phyloP scores from a whole-genome alignment of 2,888 invertebrate species.

The Catocala sponsa region DNA sequence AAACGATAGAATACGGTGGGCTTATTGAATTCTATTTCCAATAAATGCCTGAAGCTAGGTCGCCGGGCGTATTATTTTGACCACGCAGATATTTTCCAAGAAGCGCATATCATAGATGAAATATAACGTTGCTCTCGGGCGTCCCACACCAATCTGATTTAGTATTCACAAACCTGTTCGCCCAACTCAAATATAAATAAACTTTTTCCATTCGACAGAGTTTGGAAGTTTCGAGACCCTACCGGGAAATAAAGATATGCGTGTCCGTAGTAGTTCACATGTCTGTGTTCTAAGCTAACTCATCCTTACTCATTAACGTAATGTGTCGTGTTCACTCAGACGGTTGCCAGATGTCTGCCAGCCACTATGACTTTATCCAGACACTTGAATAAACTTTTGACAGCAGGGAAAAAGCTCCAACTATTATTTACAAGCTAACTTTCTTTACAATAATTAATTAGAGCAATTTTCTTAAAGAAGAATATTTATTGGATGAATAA shows the following conservation, averaged over 20 bases:
- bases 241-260: conserved; percentile 79
- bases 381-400: conserved; percentile 4
- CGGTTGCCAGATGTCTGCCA: conserved; percentile 9
- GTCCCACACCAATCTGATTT: conserved; percentile 63
- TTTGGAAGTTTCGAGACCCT: conserved; percentile 74
- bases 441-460: neutral
- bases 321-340: conserved; percentile 33
- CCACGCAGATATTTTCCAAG: conserved; percentile 24
- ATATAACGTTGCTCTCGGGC: conserved; percentile 27
- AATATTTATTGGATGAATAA: neutral
- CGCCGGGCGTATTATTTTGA: conserved; percentile 15
- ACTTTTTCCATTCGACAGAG: conserved; percentile 81
- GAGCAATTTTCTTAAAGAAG: neutral
- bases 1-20: too few species aligned
- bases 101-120: conserved; percentile 34
- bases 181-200: conserved; percentile 83
- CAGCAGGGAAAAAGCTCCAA: neutral
- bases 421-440: conserved; percentile 1
- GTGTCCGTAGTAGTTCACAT: conserved; percentile 27
- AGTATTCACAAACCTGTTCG: conserved; percentile 78
- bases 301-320: conserved; percentile 49
- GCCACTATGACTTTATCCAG: neutral
- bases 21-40: too few species aligned
- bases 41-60: neutral
- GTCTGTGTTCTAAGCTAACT: conserved; percentile 26